Base-by-base conservation (phyloP, 1,140 invertebrate genomes). In the Drosophila hydei region DNA sequence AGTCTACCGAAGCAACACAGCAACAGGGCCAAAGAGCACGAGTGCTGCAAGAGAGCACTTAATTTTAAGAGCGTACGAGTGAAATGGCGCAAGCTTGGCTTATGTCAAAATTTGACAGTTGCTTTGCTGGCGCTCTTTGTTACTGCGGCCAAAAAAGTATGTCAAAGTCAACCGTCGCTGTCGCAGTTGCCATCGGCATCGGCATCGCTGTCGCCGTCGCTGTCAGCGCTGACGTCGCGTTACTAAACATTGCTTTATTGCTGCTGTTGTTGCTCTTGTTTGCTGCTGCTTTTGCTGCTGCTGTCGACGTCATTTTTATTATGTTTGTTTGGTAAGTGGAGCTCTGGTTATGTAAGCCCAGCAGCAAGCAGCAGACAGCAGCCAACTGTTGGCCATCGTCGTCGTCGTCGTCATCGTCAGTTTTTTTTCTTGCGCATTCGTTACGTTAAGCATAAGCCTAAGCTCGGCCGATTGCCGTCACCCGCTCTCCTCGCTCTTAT, bases 251-350 rank as follows among this genome's bases (percentile, higher is more conserved):
- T 60, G 30, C 45, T 60, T 19, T 40, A 67, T 54, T 60, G 30
- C 45, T 60, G 27, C 27, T 38, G 19, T 63, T 51, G 48, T 54
- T 70, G 59, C 47, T 68, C 50, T 33, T 55, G 51, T 33, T 33
- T 33, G 30, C 30, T 33, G 30, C 25, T 27, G 64, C 18, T n/a
- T n/a, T n/a, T n/a, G n/a, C 18, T 68, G 64, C 18, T 42, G 71
- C 55, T 73, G 64, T 8, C 59, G 64, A 56, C 70, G 63, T 72
- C 70, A 72, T 25, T 72, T 85, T 80, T 80, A 81, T 80, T 87
- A 85, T 87, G 81, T 85, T 85, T 85, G 77, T 87, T 87, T 77
- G 79, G 81, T 80, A 85, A 85, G 81, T 85, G 83, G 81, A 85
- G 77, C 83, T 75, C 47, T 56, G 67, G 60, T 88, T 87, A 87